Conservation (phyloP, 2,113 vertebrate species). For the Rana temporaria region DNA sequence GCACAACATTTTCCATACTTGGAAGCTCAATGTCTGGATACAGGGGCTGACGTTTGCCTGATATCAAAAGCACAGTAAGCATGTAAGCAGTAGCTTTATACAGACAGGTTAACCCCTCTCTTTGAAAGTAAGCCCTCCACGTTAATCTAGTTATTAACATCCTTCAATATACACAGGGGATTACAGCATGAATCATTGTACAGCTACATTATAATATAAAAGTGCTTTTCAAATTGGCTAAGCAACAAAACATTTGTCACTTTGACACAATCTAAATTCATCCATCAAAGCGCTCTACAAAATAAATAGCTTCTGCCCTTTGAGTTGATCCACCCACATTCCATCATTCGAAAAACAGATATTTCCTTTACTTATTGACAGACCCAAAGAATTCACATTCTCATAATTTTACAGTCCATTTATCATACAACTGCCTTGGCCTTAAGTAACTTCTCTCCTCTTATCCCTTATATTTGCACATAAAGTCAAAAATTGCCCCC, state of each 20-base stretch:
- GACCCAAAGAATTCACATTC: not conserved
- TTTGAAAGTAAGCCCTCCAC: not conserved
- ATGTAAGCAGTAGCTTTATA: conserved; percentile 69
- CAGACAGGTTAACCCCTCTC: not conserved
- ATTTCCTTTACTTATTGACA: not conserved
- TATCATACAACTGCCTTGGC: not conserved
- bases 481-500: not conserved
- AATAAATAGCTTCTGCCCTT: not conserved
- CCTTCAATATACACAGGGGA: not conserved
- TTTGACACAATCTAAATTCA: too few species aligned
- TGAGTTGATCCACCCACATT: not conserved
- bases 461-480: not conserved
- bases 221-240: too few species aligned
- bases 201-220: too few species aligned
- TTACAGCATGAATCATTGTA: not conserved
- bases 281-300: too few species aligned
- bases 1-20: conserved; percentile 74
- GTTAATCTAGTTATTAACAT: not conserved
- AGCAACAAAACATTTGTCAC: too few species aligned
- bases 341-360: not conserved
- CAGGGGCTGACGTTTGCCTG: conserved; percentile 85
- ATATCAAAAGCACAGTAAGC: conserved; percentile 69
- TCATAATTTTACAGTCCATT: not conserved
- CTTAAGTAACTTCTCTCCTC: not conserved
- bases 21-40: conserved; percentile 87